Evolutionary conservation across 2,888 invertebrate genomes (phyloP), one percentile per base, ranked within the genome.

Genomic region (Protodeltote pygarga): DNA sequence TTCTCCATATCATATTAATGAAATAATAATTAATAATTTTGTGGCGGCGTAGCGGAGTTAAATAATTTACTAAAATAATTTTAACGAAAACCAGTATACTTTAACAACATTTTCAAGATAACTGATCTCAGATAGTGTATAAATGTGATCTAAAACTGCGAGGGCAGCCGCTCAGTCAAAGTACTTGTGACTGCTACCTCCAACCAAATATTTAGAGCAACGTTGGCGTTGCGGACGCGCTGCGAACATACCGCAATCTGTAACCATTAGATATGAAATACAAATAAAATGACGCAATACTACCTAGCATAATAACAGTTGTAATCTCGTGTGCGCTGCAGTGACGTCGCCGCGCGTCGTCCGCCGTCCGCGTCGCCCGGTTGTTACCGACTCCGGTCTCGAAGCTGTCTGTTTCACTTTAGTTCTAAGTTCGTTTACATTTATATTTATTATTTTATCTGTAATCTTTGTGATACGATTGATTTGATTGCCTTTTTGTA

Each of bases 51-150:
- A 40, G 39, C 44, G 45, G 27, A 32, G 45, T 48, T 37, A 52
- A 15, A 8, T 20, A 45, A 32, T 58, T 19, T 40, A 53, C 34
- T 42, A 29, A 35, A 41, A 32, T 38, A 16, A 46, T 47, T 38
- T 45, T 41, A 25, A 45, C 27, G 17, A 31, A 40, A 39, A 27
- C 49, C 69, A 41, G 31, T 64, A 45, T 57, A 58, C 54, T 65
- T 48, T 64, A 64, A 66, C 57, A 65, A 55, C 60, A 69, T 55
- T 65, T 55, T 61, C 47, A 61, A 65, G 25, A 52, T 53, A 60
- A 68, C 69, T 66, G 66, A 66, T 66, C 66, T 66, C 66, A 66
- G 41, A 53, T 57, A 53, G 57, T 58, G 45, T 44, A 41, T 54
- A 29, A 58, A 48, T 35, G 37, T 49, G 48, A 39, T 49, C 19